Evolutionary conservation across 2,888 invertebrate genomes (phyloP), one percentile per base, ranked within the genome.

Genomic region (Sericinus montela): DNA sequence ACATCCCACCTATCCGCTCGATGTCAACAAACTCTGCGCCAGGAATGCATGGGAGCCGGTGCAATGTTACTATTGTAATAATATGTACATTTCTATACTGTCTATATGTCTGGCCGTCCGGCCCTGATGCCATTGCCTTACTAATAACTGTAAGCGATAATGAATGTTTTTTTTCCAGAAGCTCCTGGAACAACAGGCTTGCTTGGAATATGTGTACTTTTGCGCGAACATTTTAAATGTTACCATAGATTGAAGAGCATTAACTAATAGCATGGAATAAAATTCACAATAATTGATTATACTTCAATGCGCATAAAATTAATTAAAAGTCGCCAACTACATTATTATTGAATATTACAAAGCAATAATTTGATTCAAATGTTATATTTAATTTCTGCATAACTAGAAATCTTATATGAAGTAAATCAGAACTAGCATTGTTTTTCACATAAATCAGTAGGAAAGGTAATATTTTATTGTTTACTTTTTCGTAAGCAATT

Each of bases 1-100:
- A 69, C 80, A 79, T 75, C 71, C 67, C 68, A 66, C 63, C 69
- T 67, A 75, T 80, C 79, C 80, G 80, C 64, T 62, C 54, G 51
- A 57, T 58, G 63, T 65, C 65, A 65, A 66, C 63, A 67, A 61
- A 62, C 63, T 60, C 46, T 25, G 41, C 32, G 32, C 40, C 46
- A 44, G 62, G 59, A 56, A 60, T 59, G 63, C 52, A 47, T 53
- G 49, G 40, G 49, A 45, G 40, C 11, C 37, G 50, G 59, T 55
- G 57, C 58, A 59, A 45, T 57, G 53, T 52, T 39, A 52, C 53
- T 39, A 34, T 44, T 40, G 28, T 39, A 38, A 42, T 41, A 29
- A 41, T 28, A 34, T 39, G 25, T 40, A 39, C 30, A 14, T 14
- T 25, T 30, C n/a, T 30, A n/a, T 30, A 32, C 11, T 4, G 41